Conservation (phyloP, 1,140 invertebrate species). For the Sogatella furcifera region DNA sequence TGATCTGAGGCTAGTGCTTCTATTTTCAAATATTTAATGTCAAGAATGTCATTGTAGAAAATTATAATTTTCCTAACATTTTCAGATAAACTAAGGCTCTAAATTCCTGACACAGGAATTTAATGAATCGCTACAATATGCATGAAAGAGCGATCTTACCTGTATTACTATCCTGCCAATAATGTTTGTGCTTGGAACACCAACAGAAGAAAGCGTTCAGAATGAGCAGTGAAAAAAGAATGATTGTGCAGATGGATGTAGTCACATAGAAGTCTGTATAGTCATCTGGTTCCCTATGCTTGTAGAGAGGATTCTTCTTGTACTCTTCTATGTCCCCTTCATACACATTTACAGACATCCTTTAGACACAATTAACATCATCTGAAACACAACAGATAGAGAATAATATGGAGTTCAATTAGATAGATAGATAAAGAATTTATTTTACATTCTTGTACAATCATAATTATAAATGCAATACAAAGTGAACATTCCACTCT, state of each 20-base stretch:
- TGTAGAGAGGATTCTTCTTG: slow-evolving; percentile 51
- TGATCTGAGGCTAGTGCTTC: no score
- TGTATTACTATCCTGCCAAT: slow-evolving; percentile 73
- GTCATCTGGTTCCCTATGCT: slow-evolving; percentile 48
- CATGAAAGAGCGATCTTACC: slow-evolving; percentile 36
- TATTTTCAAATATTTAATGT: no score
- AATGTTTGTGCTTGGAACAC: slow-evolving; percentile 63
- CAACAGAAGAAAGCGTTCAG: slow-evolving; percentile 66
- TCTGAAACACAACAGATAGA: background rate
- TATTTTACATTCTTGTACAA: no score
- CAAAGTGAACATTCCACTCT: no score
- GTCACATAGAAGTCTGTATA: slow-evolving; percentile 66
- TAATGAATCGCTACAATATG: background rate
- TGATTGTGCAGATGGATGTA: slow-evolving; percentile 60
- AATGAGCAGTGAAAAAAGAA: slow-evolving; percentile 54
- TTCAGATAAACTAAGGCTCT: no score
- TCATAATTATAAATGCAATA: no score
- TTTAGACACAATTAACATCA: slow-evolving; percentile 3
- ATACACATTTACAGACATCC: slow-evolving; percentile 9
- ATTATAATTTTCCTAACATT: no score
- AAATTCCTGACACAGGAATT: no score
- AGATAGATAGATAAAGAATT: no score
- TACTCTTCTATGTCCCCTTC: slow-evolving; percentile 51
- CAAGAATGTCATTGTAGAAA: no score
- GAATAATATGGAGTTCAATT: no score